Percentiles rank a stretch among this genome's conserved stretches.
Evolutionary conservation across 2,888 invertebrate species (phyloP).

Genomic region (Tupiocoris notatus): DNA sequence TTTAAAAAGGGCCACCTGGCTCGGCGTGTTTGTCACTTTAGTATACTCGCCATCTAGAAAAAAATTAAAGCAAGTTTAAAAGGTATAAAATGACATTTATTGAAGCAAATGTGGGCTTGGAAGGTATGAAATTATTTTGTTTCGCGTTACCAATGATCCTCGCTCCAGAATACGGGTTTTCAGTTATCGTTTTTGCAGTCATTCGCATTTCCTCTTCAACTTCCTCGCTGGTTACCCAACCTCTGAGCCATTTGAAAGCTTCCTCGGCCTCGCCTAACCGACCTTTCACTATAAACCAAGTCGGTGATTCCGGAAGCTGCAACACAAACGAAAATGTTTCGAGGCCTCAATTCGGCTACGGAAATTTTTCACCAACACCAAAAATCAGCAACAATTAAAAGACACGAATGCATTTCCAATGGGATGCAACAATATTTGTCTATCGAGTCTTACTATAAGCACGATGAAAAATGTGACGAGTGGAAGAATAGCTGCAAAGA

Average conservation of each 20-base stretch:
- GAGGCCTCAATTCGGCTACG: no score
- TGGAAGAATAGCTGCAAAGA: slow-evolving; percentile 8
- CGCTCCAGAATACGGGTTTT: slow-evolving; percentile 27
- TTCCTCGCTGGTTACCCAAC: slow-evolving; percentile 31
- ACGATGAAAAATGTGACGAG: slow-evolving; percentile 14
- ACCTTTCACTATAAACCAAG: slow-evolving; percentile 35
- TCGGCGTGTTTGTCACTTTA: slow-evolving; percentile 18
- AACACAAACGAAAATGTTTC: background rate
- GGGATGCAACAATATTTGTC: no score
- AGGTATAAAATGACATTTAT: no score
- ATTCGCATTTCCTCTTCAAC: slow-evolving; percentile 23
- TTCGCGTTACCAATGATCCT: slow-evolving; percentile 28
- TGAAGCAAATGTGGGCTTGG: no score
- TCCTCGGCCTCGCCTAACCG: slow-evolving; percentile 17
- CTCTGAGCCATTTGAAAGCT: slow-evolving; percentile 30
- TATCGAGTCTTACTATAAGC: slow-evolving; percentile 7
- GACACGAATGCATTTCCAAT: no score
- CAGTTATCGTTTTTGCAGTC: slow-evolving; percentile 9
- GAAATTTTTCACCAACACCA: no score
- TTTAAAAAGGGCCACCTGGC: slow-evolving; percentile 13
- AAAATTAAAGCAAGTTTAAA: no score
- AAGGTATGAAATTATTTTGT: no score
- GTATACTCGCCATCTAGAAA: slow-evolving; percentile 26
- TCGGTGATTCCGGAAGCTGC: slow-evolving; percentile 36
- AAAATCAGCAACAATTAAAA: no score